These are phyloP conservation scores for Platyscapa corneri DNA, from an alignment of 1,140 invertebrate genomes.

Conservation along the genomic window DNA sequence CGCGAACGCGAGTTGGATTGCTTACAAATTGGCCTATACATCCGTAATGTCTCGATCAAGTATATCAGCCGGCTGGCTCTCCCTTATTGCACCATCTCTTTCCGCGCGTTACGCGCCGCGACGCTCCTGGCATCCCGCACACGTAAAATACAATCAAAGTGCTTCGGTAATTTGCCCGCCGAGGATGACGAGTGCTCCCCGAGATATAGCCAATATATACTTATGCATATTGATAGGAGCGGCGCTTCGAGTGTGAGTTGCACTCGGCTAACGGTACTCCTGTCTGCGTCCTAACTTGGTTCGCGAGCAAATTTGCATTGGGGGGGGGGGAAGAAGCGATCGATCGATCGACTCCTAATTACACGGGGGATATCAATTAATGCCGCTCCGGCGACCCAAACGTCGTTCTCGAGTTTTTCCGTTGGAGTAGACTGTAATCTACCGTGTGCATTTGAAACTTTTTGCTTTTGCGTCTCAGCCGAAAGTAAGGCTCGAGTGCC, in stretches of 20 bases:
- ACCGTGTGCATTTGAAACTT: too few species aligned
- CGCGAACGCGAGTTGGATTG: slow-evolving; percentile 73
- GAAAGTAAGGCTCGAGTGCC: too few species aligned
- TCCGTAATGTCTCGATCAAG: slow-evolving; percentile 71
- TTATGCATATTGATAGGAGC: slow-evolving; percentile 29
- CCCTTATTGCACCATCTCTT: slow-evolving; percentile 23
- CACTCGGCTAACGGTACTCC: background rate
- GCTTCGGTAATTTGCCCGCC: background rate
- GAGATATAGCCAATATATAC: slow-evolving; percentile 36
- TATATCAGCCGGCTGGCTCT: slow-evolving; percentile 61
- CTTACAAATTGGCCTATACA: slow-evolving; percentile 76
- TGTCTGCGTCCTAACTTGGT: slow-evolving; percentile 10
- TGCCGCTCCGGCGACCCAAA: background rate
- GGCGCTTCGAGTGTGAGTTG: background rate
- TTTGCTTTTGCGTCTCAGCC: too few species aligned
- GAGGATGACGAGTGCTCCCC: background rate
- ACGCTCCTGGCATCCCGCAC: background rate
- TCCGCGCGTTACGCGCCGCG: background rate
- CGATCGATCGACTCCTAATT: slow-evolving; percentile 2
- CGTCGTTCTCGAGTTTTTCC: too few species aligned
- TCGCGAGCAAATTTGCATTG: background rate
- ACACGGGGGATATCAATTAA: background rate
- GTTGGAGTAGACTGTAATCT: too few species aligned
- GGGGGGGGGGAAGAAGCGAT: too few species aligned
- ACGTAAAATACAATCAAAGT: slow-evolving; percentile 41